Base-by-base conservation (phyloP, 2,113 vertebrate genomes). In the Gnathonemus echidnorhynchus region DNA sequence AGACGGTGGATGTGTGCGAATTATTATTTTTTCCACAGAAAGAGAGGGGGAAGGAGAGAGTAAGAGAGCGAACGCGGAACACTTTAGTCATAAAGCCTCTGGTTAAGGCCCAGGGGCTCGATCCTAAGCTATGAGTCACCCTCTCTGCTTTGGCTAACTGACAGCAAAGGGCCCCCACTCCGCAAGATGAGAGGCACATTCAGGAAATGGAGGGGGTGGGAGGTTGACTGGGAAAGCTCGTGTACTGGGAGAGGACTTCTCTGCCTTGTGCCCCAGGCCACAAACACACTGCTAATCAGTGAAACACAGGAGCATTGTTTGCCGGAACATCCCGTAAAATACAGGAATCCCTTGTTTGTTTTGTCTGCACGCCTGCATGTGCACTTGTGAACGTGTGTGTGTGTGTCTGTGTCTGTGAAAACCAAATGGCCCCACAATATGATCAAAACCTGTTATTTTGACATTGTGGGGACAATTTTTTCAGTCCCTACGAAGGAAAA, bases 1-100 rank as follows among this genome's bases (percentile, higher is more conserved):
- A 88, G 86, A 92, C 74, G 90, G 87, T 91, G 24, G 56, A 42
- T 46, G 45, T 90, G 70, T 88, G 90, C 86, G 58, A 86, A 88
- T 88, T 89, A 74, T 88, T 88, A 86, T 89, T 58, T n/a, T 86
- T 53, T 90, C 53, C 90, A 77, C 87, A 88, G 13, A 58, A 19
- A 70, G n/a, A 80, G 74, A 80, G 74, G 58, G 74, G 74, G 13
- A 45, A 35, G 53, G 53, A 74, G 66, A 35, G 27, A 74, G 70
- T 89, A 92, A 88, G 86, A 83, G 89, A 85, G 45, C 86, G 56
- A 88, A 66, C 42, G 7, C 42, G 84, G 87, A 91, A 90, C 92
- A 91, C 92, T 93, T 93, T 92, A 87, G 91, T 93, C 91, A 91
- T 92, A 92, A 92, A 92, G 90, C 52, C 90, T 90, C 89, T 87